A percentile compares a stretch with the other conserved stretches of the same genome.
phyloP scores from a whole-genome alignment of 2,888 invertebrate genomes.

The Trachelus tabidus region DNA sequence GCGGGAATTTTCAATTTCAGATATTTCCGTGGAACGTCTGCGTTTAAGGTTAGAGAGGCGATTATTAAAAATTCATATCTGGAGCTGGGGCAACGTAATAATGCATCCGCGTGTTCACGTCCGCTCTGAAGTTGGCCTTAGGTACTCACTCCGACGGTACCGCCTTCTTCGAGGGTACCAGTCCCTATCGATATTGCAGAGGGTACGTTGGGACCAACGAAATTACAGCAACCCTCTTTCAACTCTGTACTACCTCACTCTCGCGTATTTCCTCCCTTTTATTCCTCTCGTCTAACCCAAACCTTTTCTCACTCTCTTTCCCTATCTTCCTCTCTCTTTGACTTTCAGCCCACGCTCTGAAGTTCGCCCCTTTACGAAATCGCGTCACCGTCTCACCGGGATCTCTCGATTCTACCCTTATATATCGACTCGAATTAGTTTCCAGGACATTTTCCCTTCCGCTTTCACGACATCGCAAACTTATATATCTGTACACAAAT shows the following conservation, averaged over 20 bases:
- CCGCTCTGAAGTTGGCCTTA: neutral
- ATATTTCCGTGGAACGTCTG: neutral
- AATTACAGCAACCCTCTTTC: conserved; percentile 3
- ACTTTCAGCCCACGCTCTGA: conserved; percentile 6
- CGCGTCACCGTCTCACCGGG: neutral
- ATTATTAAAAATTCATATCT: conserved; percentile 56
- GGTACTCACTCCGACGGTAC: neutral
- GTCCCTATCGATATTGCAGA: conserved; percentile 11
- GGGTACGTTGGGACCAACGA: neutral
- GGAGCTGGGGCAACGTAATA: conserved; percentile 36
- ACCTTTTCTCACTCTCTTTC: conserved; percentile 4
- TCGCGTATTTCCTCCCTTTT: conserved; percentile 5
- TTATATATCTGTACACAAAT: neutral
- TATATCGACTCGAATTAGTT: neutral
- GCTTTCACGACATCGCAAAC: neutral
- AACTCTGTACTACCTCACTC: neutral
- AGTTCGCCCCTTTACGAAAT: conserved; percentile 3
- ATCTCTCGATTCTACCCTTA: neutral
- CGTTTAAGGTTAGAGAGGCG: conserved; percentile 17
- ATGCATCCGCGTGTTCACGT: conserved; percentile 31
- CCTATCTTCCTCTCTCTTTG: neutral
- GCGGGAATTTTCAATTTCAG: conserved; percentile 42
- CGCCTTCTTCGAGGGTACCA: neutral
- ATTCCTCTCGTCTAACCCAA: neutral
- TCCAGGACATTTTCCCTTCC: neutral